phyloP scores from a whole-genome alignment of 2,888 invertebrate species.

The Macaria liturata region DNA sequence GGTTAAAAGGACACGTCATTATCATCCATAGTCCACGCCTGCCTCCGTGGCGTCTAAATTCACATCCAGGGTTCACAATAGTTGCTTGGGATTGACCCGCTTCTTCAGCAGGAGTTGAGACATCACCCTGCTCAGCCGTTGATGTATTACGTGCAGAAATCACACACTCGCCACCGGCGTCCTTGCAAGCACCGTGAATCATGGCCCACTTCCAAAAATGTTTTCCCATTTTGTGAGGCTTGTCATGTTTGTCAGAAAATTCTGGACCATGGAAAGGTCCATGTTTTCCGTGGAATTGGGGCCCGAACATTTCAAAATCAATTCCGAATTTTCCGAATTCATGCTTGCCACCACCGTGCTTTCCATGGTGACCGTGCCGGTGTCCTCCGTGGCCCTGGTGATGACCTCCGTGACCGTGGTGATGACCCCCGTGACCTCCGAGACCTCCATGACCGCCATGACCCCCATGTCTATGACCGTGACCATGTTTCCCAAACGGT shows the following conservation, averaged over 20 bases:
- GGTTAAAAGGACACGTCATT: neutral
- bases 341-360: constrained; percentile 26
- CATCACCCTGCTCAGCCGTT: neutral
- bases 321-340: constrained; percentile 13
- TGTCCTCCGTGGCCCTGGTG: neutral
- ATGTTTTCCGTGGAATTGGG: constrained; percentile 14
- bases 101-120: neutral
- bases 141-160: constrained; percentile 29
- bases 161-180: constrained; percentile 24
- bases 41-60: constrained; percentile 26
- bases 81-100: constrained; percentile 13
- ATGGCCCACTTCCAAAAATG: constrained; percentile 29
- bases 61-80: constrained; percentile 17
- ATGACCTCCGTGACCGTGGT: constrained; percentile 12
- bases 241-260: constrained; percentile 19
- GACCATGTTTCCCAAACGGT: constrained; percentile 23
- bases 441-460: constrained; percentile 7
- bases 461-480: neutral
- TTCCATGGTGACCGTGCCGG: constrained; percentile 22
- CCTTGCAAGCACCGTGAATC: constrained; percentile 30
- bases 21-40: constrained; percentile 10
- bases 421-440: constrained; percentile 24
- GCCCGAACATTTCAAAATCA: constrained; percentile 12
- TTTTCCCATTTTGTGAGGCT: constrained; percentile 31
- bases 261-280: constrained; percentile 9